Conservation (phyloP, 2,888 invertebrate genomes). For the Thelaira solivaga region DNA sequence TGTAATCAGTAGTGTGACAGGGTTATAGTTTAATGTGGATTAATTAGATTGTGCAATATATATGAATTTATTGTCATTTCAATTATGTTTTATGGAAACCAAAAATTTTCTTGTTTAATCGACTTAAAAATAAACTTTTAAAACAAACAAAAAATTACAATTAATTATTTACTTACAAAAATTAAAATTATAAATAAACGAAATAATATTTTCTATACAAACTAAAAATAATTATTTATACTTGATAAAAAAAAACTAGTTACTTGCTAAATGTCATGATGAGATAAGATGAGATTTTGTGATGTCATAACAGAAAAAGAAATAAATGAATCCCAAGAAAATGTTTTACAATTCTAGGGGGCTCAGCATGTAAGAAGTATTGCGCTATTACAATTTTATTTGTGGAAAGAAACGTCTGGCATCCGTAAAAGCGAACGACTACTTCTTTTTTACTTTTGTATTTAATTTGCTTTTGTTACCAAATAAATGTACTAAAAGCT, state of each 20-base stretch:
- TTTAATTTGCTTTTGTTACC: too few species aligned
- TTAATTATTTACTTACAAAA: slow-evolving; percentile 6
- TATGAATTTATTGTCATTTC: slow-evolving; percentile 54
- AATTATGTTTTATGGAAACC: slow-evolving; percentile 34
- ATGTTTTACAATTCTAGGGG: neutral
- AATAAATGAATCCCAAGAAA: neutral
- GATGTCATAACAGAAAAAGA: neutral
- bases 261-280: slow-evolving; percentile 43
- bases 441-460: too few species aligned
- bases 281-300: slow-evolving; percentile 33
- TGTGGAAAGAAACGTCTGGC: too few species aligned
- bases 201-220: slow-evolving; percentile 1
- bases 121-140: slow-evolving; percentile 1
- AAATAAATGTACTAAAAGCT: too few species aligned
- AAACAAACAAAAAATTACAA: slow-evolving; percentile 3
- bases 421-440: too few species aligned
- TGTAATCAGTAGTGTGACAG: neutral
- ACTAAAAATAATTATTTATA: slow-evolving; percentile 45
- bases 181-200: neutral
- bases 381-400: too few species aligned
- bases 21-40: slow-evolving; percentile 23
- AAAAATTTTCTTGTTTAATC: slow-evolving; percentile 19
- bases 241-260: slow-evolving; percentile 21
- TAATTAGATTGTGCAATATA: slow-evolving; percentile 35
- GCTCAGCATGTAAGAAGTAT: too few species aligned